A percentile compares a stretch with the other conserved stretches of the same genome.
These are phyloP conservation scores for Stegophylla sp. DNA, from an alignment of 2,888 invertebrate species.

Conservation along the genomic window DNA sequence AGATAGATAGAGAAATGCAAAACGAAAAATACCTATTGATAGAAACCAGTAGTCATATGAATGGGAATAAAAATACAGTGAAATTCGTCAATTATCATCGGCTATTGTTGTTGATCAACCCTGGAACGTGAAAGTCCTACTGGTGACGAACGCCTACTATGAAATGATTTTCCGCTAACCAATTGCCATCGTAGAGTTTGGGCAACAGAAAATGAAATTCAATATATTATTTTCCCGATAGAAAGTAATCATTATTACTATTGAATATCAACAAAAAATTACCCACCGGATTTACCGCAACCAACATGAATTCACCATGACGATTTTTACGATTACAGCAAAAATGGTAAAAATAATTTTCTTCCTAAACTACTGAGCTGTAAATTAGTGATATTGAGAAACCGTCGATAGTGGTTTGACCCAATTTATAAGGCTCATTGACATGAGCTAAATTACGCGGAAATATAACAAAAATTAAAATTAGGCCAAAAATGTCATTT, in stretches of 20 bases:
- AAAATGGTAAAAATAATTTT: constrained; percentile 35
- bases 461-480: constrained; percentile 35
- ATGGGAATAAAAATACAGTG: constrained; percentile 40
- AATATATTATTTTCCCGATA: constrained; percentile 44
- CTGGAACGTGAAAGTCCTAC: constrained; percentile 56
- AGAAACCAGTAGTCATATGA: constrained; percentile 32
- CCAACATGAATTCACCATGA: constrained; percentile 17
- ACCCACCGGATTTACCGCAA: constrained; percentile 37
- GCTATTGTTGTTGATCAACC: constrained; percentile 57
- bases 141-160: constrained; percentile 17
- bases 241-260: constrained; percentile 45
- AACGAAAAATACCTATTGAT: constrained; percentile 38
- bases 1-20: constrained; percentile 27
- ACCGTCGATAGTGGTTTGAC: constrained; percentile 39
- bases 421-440: constrained; percentile 40
- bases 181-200: constrained; percentile 13
- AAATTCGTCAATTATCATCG: constrained; percentile 57
- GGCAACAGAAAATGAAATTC: constrained; percentile 35
- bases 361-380: constrained; percentile 1
- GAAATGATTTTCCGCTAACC: constrained; percentile 37
- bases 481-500: constrained; percentile 27
- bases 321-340: neutral
- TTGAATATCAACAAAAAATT: constrained; percentile 3
- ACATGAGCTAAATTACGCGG: constrained; percentile 21
- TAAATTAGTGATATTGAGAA: constrained; percentile 37